Evolutionary conservation across 2,113 vertebrate genomes (phyloP).

Genomic region (Ceyx cyanopectus): DNA sequence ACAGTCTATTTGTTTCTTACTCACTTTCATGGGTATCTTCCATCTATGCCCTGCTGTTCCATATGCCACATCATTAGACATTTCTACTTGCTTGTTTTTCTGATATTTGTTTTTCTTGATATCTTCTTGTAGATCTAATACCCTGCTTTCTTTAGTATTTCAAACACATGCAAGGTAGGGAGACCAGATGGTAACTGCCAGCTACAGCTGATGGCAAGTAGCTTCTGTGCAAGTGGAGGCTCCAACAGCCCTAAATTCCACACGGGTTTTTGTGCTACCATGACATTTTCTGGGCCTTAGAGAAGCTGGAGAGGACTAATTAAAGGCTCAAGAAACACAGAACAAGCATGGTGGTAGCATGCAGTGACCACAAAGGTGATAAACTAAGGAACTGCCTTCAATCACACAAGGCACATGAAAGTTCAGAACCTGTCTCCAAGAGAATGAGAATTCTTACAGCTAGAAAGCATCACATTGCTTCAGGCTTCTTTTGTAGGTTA

Average conservation of each 20-base stretch:
- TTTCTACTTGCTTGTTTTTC: neutral
- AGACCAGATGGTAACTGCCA: slow-evolving; percentile 27
- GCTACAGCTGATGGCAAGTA: neutral
- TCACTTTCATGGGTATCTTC: neutral
- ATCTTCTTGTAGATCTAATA: neutral
- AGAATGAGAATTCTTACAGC: rapidly evolving
- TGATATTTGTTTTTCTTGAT: neutral
- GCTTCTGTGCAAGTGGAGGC: neutral
- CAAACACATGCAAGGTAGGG: neutral
- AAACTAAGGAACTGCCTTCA: neutral
- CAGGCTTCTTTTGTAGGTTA: neutral
- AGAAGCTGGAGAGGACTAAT: neutral
- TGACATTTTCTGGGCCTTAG: neutral
- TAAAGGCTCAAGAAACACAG: neutral
- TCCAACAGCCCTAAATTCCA: neutral
- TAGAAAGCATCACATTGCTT: neutral
- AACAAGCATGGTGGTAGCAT: neutral
- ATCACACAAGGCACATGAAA: rapidly evolving
- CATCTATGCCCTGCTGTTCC: neutral
- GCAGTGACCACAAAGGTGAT: neutral
- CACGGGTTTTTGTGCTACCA: neutral
- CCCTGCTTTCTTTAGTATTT: neutral
- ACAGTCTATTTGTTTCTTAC: slow-evolving; percentile 25
- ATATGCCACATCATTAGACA: neutral
- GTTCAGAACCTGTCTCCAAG: neutral